Percentiles rank a stretch among this genome's conserved stretches.
Evolutionary conservation across 30 jellyfish, hydroid and myxozoan genomes (phyloP).

Genomic region (Aurelia coerulea): DNA sequence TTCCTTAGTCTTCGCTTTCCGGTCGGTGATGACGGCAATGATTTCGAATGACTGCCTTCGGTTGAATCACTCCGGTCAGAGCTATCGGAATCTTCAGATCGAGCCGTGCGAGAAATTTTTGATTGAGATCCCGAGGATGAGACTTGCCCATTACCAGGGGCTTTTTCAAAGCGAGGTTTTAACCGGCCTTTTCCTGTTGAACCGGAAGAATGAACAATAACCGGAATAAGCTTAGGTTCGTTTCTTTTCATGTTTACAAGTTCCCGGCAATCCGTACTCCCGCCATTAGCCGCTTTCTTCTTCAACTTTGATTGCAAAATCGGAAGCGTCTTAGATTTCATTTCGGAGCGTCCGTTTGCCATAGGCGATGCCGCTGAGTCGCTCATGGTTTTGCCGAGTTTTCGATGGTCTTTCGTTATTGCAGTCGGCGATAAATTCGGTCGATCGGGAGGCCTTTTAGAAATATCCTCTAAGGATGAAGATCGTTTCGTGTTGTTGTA

Average conservation of each 20-base stretch:
- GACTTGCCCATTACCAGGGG: slow-evolving; percentile 1
- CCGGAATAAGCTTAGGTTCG: slow-evolving; percentile 67
- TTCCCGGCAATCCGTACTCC: slow-evolving; percentile 21
- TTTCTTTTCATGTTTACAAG: slow-evolving; percentile 1
- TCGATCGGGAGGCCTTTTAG: background rate
- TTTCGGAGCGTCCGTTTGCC: background rate
- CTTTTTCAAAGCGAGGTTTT: slow-evolving; percentile 51
- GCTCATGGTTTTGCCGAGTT: background rate
- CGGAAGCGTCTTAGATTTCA: slow-evolving; percentile 33
- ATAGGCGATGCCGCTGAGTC: background rate
- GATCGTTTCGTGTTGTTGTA: slow-evolving; percentile 22
- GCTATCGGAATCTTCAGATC: slow-evolving; percentile 75
- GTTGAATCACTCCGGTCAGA: slow-evolving; percentile 65
- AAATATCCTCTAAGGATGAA: slow-evolving; percentile 34
- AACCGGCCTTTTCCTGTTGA: slow-evolving; percentile 9
- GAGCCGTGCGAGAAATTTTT: slow-evolving; percentile 3
- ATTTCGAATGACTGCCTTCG: slow-evolving; percentile 45
- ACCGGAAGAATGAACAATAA: slow-evolving; percentile 59
- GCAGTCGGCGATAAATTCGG: background rate
- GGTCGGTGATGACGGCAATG: slow-evolving; percentile 61
- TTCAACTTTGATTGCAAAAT: slow-evolving; percentile 42
- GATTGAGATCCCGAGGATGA: background rate
- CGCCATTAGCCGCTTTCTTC: slow-evolving; percentile 25
- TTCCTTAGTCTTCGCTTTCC: slow-evolving; percentile 32
- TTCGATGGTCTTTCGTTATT: background rate